These are phyloP conservation scores for Philhelius pedissequus DNA, from an alignment of 2,888 invertebrate genomes.

Conservation along the genomic window DNA sequence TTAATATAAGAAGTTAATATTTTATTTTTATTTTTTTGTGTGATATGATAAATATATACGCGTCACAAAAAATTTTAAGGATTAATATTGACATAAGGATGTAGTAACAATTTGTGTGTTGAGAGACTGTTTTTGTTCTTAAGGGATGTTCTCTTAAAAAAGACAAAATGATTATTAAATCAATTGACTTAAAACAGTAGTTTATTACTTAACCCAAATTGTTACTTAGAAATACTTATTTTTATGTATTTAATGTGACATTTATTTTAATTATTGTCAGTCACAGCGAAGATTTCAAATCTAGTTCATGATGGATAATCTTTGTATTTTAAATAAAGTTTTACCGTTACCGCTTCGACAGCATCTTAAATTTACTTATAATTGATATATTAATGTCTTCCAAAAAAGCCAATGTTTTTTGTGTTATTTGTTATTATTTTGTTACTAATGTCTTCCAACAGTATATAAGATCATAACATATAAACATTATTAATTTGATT, in stretches of 20 bases:
- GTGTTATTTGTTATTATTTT: not conserved
- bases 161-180: not conserved
- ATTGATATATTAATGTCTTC: constrained; percentile 73
- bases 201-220: not conserved
- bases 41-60: constrained; percentile 66
- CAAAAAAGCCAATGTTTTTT: constrained; percentile 75
- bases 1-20: constrained; percentile 2
- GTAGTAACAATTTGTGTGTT: constrained; percentile 39
- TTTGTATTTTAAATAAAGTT: constrained; percentile 47
- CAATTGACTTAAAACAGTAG: constrained; percentile 5
- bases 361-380: constrained; percentile 50
- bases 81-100: constrained; percentile 67
- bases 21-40: constrained; percentile 50
- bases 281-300: constrained; percentile 77
- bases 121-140: not conserved
- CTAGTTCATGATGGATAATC: constrained; percentile 62
- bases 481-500: constrained; percentile 76
- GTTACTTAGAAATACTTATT: constrained; percentile 44
- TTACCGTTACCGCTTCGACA: constrained; percentile 60
- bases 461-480: constrained; percentile 66
- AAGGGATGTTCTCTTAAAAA: constrained; percentile 6
- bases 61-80: constrained; percentile 63
- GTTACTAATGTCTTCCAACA: constrained; percentile 72
- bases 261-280: constrained; percentile 77
- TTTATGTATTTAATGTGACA: constrained; percentile 59